Percentiles rank a stretch among this genome's conserved stretches.
phyloP scores from a whole-genome alignment of 2,888 invertebrate genomes.

The Agrochola litura region DNA sequence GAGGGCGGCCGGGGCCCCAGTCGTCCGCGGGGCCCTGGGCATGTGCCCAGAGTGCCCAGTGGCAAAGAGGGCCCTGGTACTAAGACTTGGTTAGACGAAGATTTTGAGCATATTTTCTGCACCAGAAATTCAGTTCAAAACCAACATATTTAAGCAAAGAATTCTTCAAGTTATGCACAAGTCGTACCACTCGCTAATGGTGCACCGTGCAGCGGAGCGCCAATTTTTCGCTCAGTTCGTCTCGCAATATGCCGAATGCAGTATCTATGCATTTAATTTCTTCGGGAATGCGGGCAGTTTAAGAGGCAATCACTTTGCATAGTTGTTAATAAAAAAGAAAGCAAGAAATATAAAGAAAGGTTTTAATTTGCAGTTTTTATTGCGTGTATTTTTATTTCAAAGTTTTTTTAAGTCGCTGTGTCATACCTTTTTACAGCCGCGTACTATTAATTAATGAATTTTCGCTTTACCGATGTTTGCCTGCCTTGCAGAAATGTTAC shows the following conservation, averaged over 20 bases:
- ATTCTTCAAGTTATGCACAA: conserved; percentile 26
- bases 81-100: background rate
- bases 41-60: too few relatives aligned
- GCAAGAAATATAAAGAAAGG: background rate
- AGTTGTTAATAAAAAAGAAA: background rate
- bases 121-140: conserved; percentile 23
- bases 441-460: background rate
- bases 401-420: background rate
- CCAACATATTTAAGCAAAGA: background rate
- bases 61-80: too few relatives aligned
- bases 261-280: conserved; percentile 27
- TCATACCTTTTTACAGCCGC: background rate
- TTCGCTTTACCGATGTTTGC: background rate
- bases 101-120: conserved; percentile 8
- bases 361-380: conserved; percentile 9
- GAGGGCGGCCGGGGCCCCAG: too few relatives aligned
- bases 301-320: conserved; percentile 21
- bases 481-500: background rate
- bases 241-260: conserved; percentile 40
- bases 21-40: too few relatives aligned
- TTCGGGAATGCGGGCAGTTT: conserved; percentile 39
- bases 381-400: background rate
- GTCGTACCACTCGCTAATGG: conserved; percentile 12
- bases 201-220: conserved; percentile 48
- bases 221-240: conserved; percentile 64